Conservation (phyloP, 2,888 invertebrate genomes). For the Onchidella celtica region DNA sequence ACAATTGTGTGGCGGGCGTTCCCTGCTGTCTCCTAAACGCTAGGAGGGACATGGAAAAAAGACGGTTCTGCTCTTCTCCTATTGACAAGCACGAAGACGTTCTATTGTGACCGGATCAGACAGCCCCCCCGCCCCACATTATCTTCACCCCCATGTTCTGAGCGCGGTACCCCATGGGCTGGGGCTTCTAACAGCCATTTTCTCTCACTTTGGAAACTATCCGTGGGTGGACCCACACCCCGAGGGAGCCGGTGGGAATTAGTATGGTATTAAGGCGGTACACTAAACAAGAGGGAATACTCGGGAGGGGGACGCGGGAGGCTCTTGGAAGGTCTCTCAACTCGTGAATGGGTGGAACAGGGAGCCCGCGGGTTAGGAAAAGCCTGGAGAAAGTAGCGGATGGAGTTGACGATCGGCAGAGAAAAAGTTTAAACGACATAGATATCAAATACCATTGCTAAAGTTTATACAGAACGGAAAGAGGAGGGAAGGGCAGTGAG, state of each 20-base stretch:
- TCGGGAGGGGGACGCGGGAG: neutral
- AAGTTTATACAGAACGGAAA: too few species aligned
- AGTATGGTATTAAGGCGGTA: neutral
- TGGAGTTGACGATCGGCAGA: too few species aligned
- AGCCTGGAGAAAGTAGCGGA: too few species aligned
- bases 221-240: neutral
- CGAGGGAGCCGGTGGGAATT: neutral
- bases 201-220: neutral
- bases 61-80: neutral
- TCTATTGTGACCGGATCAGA: slow-evolving; percentile 1
- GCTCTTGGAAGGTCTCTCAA: neutral
- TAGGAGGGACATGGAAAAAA: neutral
- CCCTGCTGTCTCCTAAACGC: neutral
- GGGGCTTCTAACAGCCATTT: neutral
- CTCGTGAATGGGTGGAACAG: neutral
- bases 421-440: too few species aligned
- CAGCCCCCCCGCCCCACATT: slow-evolving; percentile 4
- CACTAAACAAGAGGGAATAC: neutral
- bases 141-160: neutral
- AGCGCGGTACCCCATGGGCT: neutral
- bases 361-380: too few species aligned
- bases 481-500: too few species aligned
- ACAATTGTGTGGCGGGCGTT: neutral
- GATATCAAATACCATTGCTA: too few species aligned
- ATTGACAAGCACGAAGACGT: neutral